A percentile compares a stretch with the other conserved stretches of the same genome.
These are phyloP conservation scores for Onychostruthus taczanowskii DNA, from an alignment of 2,113 vertebrate species.

Conservation along the genomic window DNA sequence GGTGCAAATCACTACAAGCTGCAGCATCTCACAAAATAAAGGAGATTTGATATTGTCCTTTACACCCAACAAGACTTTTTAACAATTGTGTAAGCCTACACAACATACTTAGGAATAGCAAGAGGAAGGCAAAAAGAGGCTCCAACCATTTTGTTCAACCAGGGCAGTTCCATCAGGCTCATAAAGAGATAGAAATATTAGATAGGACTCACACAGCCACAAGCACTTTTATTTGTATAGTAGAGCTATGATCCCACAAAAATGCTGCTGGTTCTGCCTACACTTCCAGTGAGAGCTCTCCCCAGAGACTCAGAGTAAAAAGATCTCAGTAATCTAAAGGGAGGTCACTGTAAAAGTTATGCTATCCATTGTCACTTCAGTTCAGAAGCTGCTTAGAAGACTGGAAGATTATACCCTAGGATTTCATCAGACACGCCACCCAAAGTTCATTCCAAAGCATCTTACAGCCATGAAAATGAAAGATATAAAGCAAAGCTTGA, in stretches of 20 bases:
- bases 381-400: neutral
- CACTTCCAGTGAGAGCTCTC: neutral
- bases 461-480: neutral
- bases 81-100: neutral
- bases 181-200: neutral
- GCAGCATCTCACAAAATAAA: neutral
- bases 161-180: neutral
- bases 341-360: neutral
- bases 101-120: neutral
- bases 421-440: rapidly evolving
- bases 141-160: neutral
- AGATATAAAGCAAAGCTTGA: neutral
- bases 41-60: neutral
- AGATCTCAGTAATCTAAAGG: neutral
- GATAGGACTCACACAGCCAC: neutral
- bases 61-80: neutral
- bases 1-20: neutral
- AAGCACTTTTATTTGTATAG: neutral
- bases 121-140: neutral
- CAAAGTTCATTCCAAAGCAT: neutral
- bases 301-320: neutral
- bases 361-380: neutral
- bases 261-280: neutral
- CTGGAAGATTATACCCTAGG: neutral
- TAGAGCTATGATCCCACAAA: neutral